Evolutionary conservation across 2,113 vertebrate genomes (phyloP).

Genomic region (Limnothrissa miodon): DNA sequence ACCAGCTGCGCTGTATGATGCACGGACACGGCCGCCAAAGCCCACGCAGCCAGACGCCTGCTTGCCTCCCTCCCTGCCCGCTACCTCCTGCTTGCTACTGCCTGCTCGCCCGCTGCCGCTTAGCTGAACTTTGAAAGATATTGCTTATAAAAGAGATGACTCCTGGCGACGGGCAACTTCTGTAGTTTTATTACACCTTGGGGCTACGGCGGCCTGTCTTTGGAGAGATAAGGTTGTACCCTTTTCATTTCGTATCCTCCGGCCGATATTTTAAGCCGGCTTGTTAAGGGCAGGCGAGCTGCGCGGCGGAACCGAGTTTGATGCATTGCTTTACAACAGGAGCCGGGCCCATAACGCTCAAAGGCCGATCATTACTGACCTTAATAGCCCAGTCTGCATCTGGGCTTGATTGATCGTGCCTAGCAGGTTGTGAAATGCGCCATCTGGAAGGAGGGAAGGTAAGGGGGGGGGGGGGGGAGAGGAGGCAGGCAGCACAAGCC

Average conservation of each 20-base stretch:
- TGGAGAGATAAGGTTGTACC: constrained; percentile 92
- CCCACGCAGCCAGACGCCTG: constrained; percentile 46
- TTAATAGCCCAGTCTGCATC: constrained; percentile 70
- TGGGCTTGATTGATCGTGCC: constrained; percentile 74
- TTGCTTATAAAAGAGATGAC: constrained; percentile 89
- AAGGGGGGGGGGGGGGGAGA: constrained; percentile 41
- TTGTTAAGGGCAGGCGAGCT: constrained; percentile 77
- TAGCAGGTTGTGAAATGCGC: constrained; percentile 79
- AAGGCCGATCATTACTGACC: constrained; percentile 74
- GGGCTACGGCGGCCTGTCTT: constrained; percentile 85
- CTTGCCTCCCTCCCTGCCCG: constrained; percentile 44
- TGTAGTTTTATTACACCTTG: constrained; percentile 92
- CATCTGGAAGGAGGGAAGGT: constrained; percentile 76
- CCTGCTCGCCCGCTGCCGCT: constrained; percentile 69
- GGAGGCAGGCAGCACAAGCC: constrained; percentile 55
- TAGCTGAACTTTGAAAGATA: constrained; percentile 85
- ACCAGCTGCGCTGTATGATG: not conserved
- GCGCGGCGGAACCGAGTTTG: constrained; percentile 63
- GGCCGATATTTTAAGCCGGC: constrained; percentile 82
- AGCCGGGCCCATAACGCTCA: constrained; percentile 68
- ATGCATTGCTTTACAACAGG: constrained; percentile 68
- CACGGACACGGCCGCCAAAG: not conserved
- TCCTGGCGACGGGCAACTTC: constrained; percentile 84
- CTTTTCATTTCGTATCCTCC: constrained; percentile 90
- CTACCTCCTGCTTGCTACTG: no score